Evolutionary conservation across 2,888 invertebrate species (phyloP), one percentile per base, ranked within the genome.

Genomic region (Apotomis betuletana): DNA sequence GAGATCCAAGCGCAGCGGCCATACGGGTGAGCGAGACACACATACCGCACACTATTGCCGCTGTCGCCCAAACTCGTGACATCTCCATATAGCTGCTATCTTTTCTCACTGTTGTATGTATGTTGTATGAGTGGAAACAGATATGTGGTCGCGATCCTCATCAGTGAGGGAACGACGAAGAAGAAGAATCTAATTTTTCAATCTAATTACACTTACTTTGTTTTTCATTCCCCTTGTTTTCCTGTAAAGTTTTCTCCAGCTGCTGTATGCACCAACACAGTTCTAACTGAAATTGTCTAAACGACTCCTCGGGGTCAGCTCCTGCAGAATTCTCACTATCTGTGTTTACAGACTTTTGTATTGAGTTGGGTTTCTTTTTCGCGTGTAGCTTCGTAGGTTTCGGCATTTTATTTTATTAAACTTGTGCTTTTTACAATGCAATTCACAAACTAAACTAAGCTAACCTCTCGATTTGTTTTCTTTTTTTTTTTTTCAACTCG

Each of bases 181-280:
- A 41, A 41, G 6, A 41, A 41, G 5, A 41, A 6, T 5, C 6
- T 41, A 41, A 6, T 41, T 41, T 41, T 41, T 15, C 15, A 15
- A 15, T 15, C 15, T 41, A 41, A 41, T 41, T 41, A 41, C 6
- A 84, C 87, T 85, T 90, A 95, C 95, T 85, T 88, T 95, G 94
- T 84, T 94, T 95, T 73, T 94, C 91, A 74, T 89, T 94, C 62
- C 95, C 89, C 85, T 96, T 96, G 75, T 95, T 95, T 54, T 94
- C 94, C 67, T 87, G 90, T 74, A 96, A 84, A 36, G 94, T 91
- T 27, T 86, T 87, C 82, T 96, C 95, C 70, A 97, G 85, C 77
- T 96, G 96, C 78, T 96, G 96, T 78, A 97, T 95, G 82, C 97
- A 97, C 97, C 97, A 97, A 81, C 95, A 96, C 5, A 97, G 87